A percentile compares a stretch with the other conserved stretches of the same genome.
Conservation (phyloP, 1,140 invertebrate species). For the Wiebesia pumilae region DNA sequence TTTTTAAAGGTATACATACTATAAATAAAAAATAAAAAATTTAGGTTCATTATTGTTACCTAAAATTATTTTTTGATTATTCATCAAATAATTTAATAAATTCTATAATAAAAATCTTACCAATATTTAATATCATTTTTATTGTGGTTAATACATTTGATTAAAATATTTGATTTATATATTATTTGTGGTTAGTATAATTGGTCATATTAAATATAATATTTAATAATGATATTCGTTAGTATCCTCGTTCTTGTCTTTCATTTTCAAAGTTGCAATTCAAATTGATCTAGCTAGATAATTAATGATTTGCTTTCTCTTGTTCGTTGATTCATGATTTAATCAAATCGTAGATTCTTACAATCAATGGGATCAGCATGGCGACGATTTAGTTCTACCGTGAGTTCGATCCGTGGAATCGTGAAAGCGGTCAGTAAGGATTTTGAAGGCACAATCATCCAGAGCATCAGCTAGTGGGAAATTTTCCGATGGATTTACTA, state of each 20-base stretch:
- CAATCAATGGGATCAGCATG: not conserved
- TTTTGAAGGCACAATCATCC: not conserved
- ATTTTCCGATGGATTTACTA: slow-evolving; percentile 64
- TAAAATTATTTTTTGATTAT: too few relatives aligned
- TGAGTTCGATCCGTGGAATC: slow-evolving; percentile 42
- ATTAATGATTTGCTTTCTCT: slow-evolving; percentile 29
- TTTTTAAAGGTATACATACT: too few relatives aligned
- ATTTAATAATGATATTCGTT: too few relatives aligned
- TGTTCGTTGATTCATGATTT: not conserved
- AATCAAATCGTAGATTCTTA: slow-evolving; percentile 33
- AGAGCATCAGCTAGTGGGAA: slow-evolving; percentile 60
- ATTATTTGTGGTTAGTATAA: too few relatives aligned
- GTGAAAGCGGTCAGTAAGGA: slow-evolving; percentile 46
- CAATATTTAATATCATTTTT: too few relatives aligned
- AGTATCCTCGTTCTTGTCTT: not conserved
- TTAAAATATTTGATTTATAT: too few relatives aligned
- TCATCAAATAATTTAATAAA: too few relatives aligned
- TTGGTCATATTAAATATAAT: too few relatives aligned
- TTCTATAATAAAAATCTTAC: too few relatives aligned
- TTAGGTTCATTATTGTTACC: too few relatives aligned
- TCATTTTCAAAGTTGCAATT: not conserved
- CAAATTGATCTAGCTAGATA: not conserved
- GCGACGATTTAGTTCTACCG: slow-evolving; percentile 18
- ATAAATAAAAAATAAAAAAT: too few relatives aligned
- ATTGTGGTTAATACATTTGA: too few relatives aligned